A percentile compares a stretch with the other conserved stretches of the same genome.
Evolutionary conservation across 1,140 invertebrate species (phyloP).

Genomic region (Drosophila kanapiae): DNA sequence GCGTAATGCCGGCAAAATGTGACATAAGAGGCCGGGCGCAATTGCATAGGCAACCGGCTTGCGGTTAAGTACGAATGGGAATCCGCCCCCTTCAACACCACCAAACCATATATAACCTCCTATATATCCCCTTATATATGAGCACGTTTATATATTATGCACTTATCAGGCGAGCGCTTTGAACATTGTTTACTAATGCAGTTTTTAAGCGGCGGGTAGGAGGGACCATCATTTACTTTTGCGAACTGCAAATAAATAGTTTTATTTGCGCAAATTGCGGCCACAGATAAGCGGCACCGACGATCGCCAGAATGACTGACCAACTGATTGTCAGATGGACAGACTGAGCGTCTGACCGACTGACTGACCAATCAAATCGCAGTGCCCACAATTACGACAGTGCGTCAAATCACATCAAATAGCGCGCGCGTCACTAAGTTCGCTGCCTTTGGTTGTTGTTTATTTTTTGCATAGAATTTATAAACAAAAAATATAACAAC

Average conservation of each 20-base stretch:
- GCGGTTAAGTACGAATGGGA: constrained; percentile 31
- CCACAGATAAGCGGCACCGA: constrained; percentile 62
- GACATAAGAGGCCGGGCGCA: constrained; percentile 26
- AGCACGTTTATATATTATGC: constrained; percentile 28
- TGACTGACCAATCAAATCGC: constrained; percentile 58
- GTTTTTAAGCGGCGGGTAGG: constrained; percentile 13
- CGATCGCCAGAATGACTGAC: constrained; percentile 37
- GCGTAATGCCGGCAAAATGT: constrained; percentile 58
- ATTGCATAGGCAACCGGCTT: constrained; percentile 45
- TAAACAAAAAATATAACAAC: constrained; percentile 24
- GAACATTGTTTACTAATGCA: constrained; percentile 73
- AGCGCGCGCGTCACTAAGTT: constrained; percentile 57
- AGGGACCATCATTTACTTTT: constrained; percentile 31
- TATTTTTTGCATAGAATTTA: constrained; percentile 58
- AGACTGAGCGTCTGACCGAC: constrained; percentile 9
- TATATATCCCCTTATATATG: constrained; percentile 18
- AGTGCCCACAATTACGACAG: constrained; percentile 46
- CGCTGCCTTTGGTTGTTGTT: constrained; percentile 19
- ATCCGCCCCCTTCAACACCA: constrained; percentile 2
- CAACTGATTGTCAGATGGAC: constrained; percentile 15
- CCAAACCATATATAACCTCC: constrained; percentile 13
- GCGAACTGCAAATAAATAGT: constrained; percentile 68
- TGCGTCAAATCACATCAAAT: constrained; percentile 78
- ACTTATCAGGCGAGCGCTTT: constrained; percentile 57
- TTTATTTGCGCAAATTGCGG: constrained; percentile 81